Evolutionary conservation across 2,113 vertebrate genomes (phyloP), one percentile per base, ranked within the genome.

Genomic region (Elgaria multicarinata): DNA sequence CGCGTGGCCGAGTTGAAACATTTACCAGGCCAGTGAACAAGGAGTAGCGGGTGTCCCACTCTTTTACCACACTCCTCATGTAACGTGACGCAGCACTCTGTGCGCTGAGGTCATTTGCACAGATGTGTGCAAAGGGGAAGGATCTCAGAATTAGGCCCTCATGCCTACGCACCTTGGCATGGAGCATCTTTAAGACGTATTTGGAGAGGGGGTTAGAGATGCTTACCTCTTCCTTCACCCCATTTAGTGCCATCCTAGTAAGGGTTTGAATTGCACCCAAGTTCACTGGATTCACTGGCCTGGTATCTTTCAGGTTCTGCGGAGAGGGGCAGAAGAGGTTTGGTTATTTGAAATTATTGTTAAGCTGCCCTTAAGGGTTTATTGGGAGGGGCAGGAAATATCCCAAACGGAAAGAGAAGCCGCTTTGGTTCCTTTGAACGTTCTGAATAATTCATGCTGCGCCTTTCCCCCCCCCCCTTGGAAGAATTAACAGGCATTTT

Each of bases 401-500:
- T 75, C 10, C 16, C 20, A 53, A 12, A 53, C 24, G 69, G 3
- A 62, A 72, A 88, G 28, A 88, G 28, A 36, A 36, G 33, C 24
- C 18, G 3, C 20, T 31, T 87, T 31, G 20, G 44, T 53, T 69
- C 24, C 62, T 53, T 69, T 79, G 8, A 64, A 46, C 44, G 39
- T 62, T 74, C 28, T 74, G 39, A 67, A 87, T 69, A 78, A 74
- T 53, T 53, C 33, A 87, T 80, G 44, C 93, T 83, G 87, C 94
- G 89, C 81, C 84, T 90, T n/a, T 95, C 64, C 46, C 24, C 24
- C n/a, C 14, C 67, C 71, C 93, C 87, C 42, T 91, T 81, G 88
- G 83, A 85, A 90, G 78, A 85, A 75, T 67, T 92, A 64, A 84
- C 67, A 42, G 90, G 79, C 90, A 88, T 93, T 90, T 85, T 83